Evolutionary conservation across 1,140 invertebrate species (phyloP).

Genomic region (Whitmania pigra): DNA sequence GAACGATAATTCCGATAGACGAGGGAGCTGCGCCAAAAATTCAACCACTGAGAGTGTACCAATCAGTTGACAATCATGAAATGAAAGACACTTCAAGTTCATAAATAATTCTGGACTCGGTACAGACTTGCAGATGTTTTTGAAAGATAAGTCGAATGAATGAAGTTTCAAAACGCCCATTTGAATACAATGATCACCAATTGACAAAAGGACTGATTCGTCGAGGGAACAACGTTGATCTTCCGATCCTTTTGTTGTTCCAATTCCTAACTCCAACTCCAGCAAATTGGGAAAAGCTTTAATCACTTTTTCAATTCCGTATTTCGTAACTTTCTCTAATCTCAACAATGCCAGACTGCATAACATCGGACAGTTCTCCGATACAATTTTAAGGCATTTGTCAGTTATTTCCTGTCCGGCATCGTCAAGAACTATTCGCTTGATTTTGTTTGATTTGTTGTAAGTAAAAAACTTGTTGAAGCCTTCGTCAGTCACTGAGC

Average conservation of each 20-base stretch:
- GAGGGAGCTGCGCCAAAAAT: background rate
- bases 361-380: constrained; percentile 15
- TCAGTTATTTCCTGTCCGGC: constrained; percentile 15
- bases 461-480: constrained; percentile 13
- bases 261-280: background rate
- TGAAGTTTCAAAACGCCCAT: constrained; percentile 15
- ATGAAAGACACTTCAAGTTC: background rate
- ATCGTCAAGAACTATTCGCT: constrained; percentile 5
- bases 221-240: background rate
- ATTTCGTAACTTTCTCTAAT: constrained; percentile 12
- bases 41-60: background rate
- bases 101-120: background rate
- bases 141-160: background rate
- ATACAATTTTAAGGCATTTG: constrained; percentile 9
- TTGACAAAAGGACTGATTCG: background rate
- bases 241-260: background rate
- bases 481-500: constrained; percentile 18
- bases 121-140: background rate
- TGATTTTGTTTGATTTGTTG: constrained; percentile 5
- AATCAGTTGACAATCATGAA: constrained; percentile 1
- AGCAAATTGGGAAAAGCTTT: background rate
- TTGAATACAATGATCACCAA: background rate
- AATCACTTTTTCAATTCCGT: constrained; percentile 2
- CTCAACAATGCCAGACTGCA: constrained; percentile 1
- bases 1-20: background rate